Conservation (phyloP, 2,888 invertebrate genomes). For the Callinectes sapidus region DNA sequence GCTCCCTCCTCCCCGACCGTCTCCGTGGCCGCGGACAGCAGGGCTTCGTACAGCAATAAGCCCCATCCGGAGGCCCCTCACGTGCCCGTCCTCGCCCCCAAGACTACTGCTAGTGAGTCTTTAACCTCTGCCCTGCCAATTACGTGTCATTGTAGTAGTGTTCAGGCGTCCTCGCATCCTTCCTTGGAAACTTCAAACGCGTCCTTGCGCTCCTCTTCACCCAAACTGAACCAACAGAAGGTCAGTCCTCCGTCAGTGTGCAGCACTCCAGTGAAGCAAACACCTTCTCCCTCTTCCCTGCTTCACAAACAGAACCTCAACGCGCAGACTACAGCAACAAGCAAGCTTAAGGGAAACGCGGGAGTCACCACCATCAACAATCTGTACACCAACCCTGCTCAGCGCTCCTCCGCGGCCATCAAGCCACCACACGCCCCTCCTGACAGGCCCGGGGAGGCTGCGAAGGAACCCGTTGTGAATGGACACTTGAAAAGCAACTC, state of each 20-base stretch:
- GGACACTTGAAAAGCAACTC: not conserved
- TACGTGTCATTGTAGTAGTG: not conserved
- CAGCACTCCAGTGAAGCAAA: not conserved
- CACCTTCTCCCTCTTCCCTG: not conserved
- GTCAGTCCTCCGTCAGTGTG: not conserved
- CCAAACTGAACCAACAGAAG: not conserved
- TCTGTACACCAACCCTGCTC: slow-evolving; percentile 49
- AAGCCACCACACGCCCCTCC: not conserved
- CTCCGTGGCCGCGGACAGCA: not conserved
- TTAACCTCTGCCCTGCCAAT: not conserved
- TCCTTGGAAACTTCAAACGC: not conserved
- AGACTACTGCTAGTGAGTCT: not conserved
- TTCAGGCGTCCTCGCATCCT: not conserved
- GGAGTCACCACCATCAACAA: slow-evolving; percentile 48
- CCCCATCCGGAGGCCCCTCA: not conserved
- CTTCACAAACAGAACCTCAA: not conserved
- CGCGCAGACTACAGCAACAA: not conserved
- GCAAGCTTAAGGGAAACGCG: not conserved
- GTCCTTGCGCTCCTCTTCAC: not conserved
- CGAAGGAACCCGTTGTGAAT: not conserved
- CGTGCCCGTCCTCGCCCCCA: not conserved
- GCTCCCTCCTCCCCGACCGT: slow-evolving; percentile 20
- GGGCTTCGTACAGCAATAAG: not conserved
- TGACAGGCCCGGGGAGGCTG: not conserved
- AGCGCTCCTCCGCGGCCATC: slow-evolving; percentile 14